Base-by-base conservation (phyloP, 2,113 vertebrate species). In the Pangasianodon gigas region DNA sequence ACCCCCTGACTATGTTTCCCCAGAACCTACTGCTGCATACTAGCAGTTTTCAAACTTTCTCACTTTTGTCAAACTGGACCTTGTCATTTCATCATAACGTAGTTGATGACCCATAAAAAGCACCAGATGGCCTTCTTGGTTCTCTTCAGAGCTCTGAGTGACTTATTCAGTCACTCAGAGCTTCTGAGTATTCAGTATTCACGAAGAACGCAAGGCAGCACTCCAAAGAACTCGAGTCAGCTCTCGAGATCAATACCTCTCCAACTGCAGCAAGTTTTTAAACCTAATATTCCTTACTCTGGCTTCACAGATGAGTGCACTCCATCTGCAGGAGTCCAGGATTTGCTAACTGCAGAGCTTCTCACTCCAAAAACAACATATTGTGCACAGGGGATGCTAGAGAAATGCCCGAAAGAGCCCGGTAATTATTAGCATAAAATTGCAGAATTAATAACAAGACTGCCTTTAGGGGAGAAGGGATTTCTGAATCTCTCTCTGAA, bases 361-460 rank as follows among this genome's bases (percentile, higher is more conserved):
- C 75, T 77, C 54, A 71, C 26, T 62, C 51, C 69, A 86, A 81
- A 91, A 91, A 88, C 71, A 86, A 75, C 83, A 75, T 37, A 75
- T 77, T 92, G 81, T 83, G 48, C 41, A 44, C 48, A 62, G 58
- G 84, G 62, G 82, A 91, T 89, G 85, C 69, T 60, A 58, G 29
- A 75, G 29, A 87, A 56, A 91, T 74, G 26, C 58, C 29, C 62
- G 58, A 29, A 84, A 83, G 52, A 85, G 7, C 82, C 8, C 32
- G n/a, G 52, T 52, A 80, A 90, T 87, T 69, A 88, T 88, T 87
- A 85, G 62, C 89, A 90, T 91, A 62, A 87, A 74, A 84, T 67
- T 46, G 77, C 62, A 14, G 46, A 67, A 69, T 89, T 80, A 81
- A 46, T 86, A 77, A 89, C 37, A 87, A 74, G 81, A 90, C 48